Conservation (phyloP, 1,140 invertebrate species). For the Drosophila oshimai region DNA sequence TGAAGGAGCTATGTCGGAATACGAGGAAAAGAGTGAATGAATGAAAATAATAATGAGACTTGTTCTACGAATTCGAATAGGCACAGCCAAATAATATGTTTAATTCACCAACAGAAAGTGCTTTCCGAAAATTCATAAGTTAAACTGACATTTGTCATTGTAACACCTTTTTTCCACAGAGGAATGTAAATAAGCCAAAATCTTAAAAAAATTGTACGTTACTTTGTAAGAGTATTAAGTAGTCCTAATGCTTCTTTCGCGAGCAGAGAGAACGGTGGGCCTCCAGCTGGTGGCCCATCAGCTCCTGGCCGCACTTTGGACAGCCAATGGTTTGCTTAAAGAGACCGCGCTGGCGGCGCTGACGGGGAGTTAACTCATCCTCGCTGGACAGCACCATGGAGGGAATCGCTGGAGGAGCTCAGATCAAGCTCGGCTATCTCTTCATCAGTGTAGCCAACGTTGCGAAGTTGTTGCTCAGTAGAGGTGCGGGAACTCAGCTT, state of each 20-base stretch:
- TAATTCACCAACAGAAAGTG: too few species aligned
- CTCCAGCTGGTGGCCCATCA: constrained; percentile 37
- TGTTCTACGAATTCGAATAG: too few species aligned
- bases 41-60: too few species aligned
- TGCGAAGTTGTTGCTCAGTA: constrained; percentile 21
- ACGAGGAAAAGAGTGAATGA: too few species aligned
- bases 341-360: constrained; percentile 43
- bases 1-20: too few species aligned
- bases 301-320: constrained; percentile 85
- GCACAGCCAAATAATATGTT: too few species aligned
- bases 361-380: constrained; percentile 40
- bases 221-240: too few species aligned
- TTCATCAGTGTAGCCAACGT: constrained; percentile 46
- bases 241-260: not conserved
- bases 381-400: not conserved
- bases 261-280: constrained; percentile 41
- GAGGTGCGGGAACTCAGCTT: not conserved
- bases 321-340: constrained; percentile 82
- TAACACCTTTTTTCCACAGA: too few species aligned
- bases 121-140: too few species aligned
- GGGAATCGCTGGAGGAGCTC: constrained; percentile 38
- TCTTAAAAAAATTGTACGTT: too few species aligned
- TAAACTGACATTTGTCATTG: too few species aligned
- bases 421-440: constrained; percentile 42
- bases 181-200: too few species aligned